Evolutionary conservation across 2,888 invertebrate species (phyloP).

Genomic region (Cataglyphis cursor): DNA sequence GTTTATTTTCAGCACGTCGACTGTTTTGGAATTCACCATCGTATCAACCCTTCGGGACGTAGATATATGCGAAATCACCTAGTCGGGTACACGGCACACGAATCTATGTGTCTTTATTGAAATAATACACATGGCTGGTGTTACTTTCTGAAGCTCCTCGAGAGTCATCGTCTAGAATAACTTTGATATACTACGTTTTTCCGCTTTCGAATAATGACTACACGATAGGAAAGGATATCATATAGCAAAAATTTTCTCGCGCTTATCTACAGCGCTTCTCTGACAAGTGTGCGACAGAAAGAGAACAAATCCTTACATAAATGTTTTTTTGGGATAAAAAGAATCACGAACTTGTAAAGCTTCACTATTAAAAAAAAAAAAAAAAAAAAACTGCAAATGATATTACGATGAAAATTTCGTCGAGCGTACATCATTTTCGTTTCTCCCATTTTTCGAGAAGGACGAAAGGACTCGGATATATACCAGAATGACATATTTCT

Average conservation of each 20-base stretch:
- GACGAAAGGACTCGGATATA: conserved; percentile 12
- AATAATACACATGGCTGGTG: conserved; percentile 64
- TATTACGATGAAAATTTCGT: background rate
- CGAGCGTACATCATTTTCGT: background rate
- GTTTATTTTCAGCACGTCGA: conserved; percentile 71
- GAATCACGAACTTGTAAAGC: background rate
- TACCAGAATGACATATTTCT: conserved; percentile 42
- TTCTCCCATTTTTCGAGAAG: conserved; percentile 3
- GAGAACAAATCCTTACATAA: background rate
- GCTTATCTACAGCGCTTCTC: background rate
- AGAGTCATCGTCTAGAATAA: conserved; percentile 32
- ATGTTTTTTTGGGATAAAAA: background rate
- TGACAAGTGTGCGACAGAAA: background rate
- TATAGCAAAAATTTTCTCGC: background rate
- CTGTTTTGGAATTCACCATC: conserved; percentile 67
- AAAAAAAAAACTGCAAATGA: background rate
- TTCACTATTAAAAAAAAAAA: background rate
- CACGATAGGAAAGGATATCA: background rate
- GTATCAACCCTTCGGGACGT: conserved; percentile 37
- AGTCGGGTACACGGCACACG: conserved; percentile 34
- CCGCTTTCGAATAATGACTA: conserved; percentile 39
- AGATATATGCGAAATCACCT: conserved; percentile 17
- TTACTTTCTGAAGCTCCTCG: conserved; percentile 12
- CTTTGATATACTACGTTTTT: conserved; percentile 27
- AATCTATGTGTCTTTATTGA: conserved; percentile 66